phyloP scores from a whole-genome alignment of 2,113 vertebrate genomes.

The Todiramphus saurophagus region DNA sequence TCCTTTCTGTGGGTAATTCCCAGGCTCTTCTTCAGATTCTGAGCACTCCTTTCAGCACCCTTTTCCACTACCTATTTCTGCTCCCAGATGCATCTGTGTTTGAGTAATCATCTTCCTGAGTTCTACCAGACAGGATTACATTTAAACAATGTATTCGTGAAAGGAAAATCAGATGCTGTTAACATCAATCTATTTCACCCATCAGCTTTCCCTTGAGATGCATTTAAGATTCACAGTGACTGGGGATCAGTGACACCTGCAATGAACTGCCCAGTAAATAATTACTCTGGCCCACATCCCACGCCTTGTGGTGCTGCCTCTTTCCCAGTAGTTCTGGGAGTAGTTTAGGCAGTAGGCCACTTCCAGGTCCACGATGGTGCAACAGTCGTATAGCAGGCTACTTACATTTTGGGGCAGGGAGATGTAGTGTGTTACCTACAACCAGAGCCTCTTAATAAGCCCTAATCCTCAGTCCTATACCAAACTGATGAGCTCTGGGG shows the following conservation, averaged over 20 bases:
- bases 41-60: neutral
- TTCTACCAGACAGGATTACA: neutral
- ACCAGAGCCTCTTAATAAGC: neutral
- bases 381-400: neutral
- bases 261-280: neutral
- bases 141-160: neutral
- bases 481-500: neutral
- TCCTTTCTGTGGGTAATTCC: neutral
- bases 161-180: neutral
- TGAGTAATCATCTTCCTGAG: neutral
- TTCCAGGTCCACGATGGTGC: neutral
- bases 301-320: neutral
- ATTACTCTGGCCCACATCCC: neutral
- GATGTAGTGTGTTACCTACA: rapidly evolving
- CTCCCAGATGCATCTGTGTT: neutral
- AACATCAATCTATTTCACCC: neutral
- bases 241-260: neutral
- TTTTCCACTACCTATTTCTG: neutral
- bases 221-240: neutral
- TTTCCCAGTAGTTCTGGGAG: neutral
- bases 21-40: neutral
- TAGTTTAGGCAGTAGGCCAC: neutral
- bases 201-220: neutral
- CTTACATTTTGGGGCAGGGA: neutral
- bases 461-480: neutral